Percentiles rank a stretch among this genome's conserved stretches.
Conservation (phyloP, 2,113 vertebrate species). For the Dipodomys merriami region DNA sequence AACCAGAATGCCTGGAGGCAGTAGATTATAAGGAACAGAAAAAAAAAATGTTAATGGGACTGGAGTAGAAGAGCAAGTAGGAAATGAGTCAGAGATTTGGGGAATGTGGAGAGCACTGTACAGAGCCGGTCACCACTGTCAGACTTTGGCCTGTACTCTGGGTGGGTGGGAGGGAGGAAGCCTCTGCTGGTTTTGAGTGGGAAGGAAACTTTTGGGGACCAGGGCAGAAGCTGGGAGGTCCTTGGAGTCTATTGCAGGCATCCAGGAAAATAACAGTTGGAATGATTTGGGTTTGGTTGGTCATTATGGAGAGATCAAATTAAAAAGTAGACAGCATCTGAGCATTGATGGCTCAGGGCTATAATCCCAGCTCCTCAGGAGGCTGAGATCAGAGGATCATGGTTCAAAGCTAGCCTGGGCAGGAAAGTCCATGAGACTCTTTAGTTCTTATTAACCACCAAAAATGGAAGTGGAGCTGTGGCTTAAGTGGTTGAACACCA, state of each 20-base stretch:
- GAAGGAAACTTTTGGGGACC: background rate
- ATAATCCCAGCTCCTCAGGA: no score
- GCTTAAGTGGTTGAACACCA: no score
- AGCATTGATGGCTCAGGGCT: background rate
- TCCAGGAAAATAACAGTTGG: background rate
- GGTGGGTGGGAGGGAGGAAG: background rate
- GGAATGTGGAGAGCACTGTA: background rate
- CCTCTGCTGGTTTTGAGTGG: background rate
- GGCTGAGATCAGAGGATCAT: no score
- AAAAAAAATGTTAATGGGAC: background rate
- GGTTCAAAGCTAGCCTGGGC: no score
- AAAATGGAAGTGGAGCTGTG: no score
- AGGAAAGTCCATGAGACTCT: no score
- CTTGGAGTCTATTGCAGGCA: background rate
- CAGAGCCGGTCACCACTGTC: background rate
- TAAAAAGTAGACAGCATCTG: background rate
- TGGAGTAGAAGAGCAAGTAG: background rate
- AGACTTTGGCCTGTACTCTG: background rate
- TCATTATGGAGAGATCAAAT: background rate
- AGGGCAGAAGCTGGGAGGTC: background rate
- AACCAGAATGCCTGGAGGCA: background rate
- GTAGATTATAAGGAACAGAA: background rate
- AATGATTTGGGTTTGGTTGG: background rate
- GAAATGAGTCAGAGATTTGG: slow-evolving; percentile 49
- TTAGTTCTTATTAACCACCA: no score